Evolutionary conservation across 2,797 vertebrate genomes (phyloP), one percentile per base, ranked within the genome.

Genomic region (Sebastes minor): DNA sequence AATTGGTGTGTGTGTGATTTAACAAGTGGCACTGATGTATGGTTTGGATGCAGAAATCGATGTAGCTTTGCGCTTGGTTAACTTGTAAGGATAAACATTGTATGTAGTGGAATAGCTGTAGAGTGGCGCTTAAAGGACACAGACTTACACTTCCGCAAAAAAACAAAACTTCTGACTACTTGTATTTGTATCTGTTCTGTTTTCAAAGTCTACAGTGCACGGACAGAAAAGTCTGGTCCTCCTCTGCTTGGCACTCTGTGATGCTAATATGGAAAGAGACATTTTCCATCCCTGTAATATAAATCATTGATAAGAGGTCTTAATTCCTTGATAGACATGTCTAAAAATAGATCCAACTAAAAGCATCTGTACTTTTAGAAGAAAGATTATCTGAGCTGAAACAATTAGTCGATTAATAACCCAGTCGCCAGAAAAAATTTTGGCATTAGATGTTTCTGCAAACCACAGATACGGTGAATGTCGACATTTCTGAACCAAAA

Each of bases 1-100:
- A 68, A 70, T 1, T 5, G 32, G 8, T 67, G 60, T 38, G 38
- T 53, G 61, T 49, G 73, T 30, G 73, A 25, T 77, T 87, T 81
- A 80, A 65, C 23, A 74, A 80, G 74, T 64, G 60, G 13, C 59
- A 53, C 49, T 78, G 84, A 88, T 88, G 70, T 55, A 81, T 63
- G 60, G 27, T 67, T 10, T 9, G 25, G 6, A 46, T 23, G 35
- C 68, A 85, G 61, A 38, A 79, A 83, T 89, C 82, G 2, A 82
- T 90, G 67, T 0, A 38, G 62, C 38, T 66, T 23, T 35, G 56
- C 0, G 1, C 33, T 33, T 10, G n/a, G 69, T 42, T 65, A 82
- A 53, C 71, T 33, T 55, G 8, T 14, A 14, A 10, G 20, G 53
- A 72, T 64, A 35, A 82, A 66, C 33, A 63, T 9, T 32, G 30